Evolutionary conservation across 2,113 vertebrate genomes (phyloP).

Genomic region (Tachysurus vachellii): DNA sequence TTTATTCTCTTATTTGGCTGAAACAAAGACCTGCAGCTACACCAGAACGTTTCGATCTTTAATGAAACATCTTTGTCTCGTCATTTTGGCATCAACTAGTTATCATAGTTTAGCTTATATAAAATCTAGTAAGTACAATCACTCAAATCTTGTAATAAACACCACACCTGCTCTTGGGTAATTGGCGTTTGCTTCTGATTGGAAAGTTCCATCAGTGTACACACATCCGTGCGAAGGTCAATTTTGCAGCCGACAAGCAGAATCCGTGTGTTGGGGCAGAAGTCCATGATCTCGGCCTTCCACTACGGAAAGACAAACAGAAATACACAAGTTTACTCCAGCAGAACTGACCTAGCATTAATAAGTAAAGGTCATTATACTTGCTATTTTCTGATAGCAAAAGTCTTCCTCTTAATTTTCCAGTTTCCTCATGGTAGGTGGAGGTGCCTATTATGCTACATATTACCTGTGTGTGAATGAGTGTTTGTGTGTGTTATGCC

Average conservation of each 20-base stretch:
- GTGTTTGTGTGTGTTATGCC: background rate
- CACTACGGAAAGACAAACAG: slow-evolving; percentile 73
- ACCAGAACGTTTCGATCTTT: background rate
- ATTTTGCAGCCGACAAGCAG: slow-evolving; percentile 94
- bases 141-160: background rate
- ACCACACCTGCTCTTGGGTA: slow-evolving; percentile 87
- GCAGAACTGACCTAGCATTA: too few relatives aligned
- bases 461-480: background rate
- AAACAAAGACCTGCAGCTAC: background rate
- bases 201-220: slow-evolving; percentile 93
- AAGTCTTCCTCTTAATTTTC: background rate
- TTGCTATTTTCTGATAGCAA: background rate
- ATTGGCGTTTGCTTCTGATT: slow-evolving; percentile 92
- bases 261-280: slow-evolving; percentile 89
- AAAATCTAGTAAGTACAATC: background rate
- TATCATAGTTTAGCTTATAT: background rate
- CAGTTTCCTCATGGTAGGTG: background rate
- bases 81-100: background rate
- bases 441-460: background rate
- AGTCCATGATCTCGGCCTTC: slow-evolving; percentile 92
- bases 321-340: background rate
- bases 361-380: background rate
- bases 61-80: background rate
- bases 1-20: background rate
- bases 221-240: slow-evolving; percentile 90